Percentiles rank a stretch among this genome's conserved stretches.
Evolutionary conservation across 2,113 vertebrate genomes (phyloP).

Genomic region (Gallinago undulata): DNA sequence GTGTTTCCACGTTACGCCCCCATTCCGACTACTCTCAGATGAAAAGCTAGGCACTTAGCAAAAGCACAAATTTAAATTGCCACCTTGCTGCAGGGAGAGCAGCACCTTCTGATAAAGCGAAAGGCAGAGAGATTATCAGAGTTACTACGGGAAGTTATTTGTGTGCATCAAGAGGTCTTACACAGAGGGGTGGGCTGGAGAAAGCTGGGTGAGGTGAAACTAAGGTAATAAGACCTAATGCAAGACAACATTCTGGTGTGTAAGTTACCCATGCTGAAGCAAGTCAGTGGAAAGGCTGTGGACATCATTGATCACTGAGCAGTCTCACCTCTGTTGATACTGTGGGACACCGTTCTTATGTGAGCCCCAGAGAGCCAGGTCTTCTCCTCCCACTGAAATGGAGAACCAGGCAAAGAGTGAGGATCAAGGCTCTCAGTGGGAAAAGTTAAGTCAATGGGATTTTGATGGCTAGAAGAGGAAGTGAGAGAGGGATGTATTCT

Average conservation of each 20-base stretch:
- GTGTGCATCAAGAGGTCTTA: background rate
- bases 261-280: background rate
- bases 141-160: background rate
- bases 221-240: background rate
- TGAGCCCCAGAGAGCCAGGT: background rate
- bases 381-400: background rate
- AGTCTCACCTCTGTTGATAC: background rate
- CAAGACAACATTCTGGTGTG: background rate
- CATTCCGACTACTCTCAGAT: background rate
- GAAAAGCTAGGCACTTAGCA: conserved; percentile 57
- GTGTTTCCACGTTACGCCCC: background rate
- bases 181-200: background rate
- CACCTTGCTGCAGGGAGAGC: conserved; percentile 2
- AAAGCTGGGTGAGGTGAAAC: background rate
- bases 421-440: background rate
- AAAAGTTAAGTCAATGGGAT: background rate
- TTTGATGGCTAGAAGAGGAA: background rate
- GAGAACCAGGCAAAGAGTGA: background rate
- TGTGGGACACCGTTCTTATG: background rate
- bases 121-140: background rate
- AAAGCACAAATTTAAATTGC: conserved; percentile 55
- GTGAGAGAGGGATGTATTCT: background rate
- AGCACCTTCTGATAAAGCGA: conserved; percentile 12
- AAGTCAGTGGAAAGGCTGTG: background rate
- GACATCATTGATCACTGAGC: background rate